Evolutionary conservation across 2,797 vertebrate genomes (phyloP), one percentile per base, ranked within the genome.

Genomic region (Tragelaphus oryx): DNA sequence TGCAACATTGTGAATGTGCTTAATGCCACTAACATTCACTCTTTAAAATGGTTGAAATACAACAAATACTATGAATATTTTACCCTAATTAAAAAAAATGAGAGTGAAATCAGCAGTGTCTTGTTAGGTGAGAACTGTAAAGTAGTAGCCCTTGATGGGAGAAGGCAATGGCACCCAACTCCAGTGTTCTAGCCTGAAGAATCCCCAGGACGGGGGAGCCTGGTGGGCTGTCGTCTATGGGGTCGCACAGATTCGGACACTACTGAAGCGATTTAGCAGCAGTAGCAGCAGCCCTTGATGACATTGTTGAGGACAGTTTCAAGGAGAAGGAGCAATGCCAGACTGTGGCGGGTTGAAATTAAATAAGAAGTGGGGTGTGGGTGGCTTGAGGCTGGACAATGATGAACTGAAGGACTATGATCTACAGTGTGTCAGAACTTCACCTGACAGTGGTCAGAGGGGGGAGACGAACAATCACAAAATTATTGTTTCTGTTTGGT

Each of bases 221-320:
- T 30, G 26, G 26, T 59, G 12, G 57, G 12, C 5, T 59, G 57
- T 12, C 5, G 0, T 30, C 57, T 14, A 0, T 13, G 57, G 57
- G 26, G 57, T 30, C 5, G 0, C 57, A 6, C 1, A 59, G 57
- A 59, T 26, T 59, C 2, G 0, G 57, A 59, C 26, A 28, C 12
- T 0, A 28, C 2, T 59, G 12, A 59, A 59, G 26, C 1, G 12
- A 59, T 26, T 59, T 6, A 59, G 12, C 5, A 59, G 57, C 57
- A 59, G 26, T 5, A 59, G 57, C 57, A 13, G 26, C 26, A 52
- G 57, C 16, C 6, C 22, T 52, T 86, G 26, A 24, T 46, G 71
- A 86, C 55, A 18, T 65, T 46, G 5, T 37, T 4, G 81, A 54
- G 71, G 52, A 59, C n/a, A 76, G 46, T 13, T 18, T 86, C 57